Conservation (phyloP, 2,888 invertebrate genomes). For the Pyrocoelia pectoralis region DNA sequence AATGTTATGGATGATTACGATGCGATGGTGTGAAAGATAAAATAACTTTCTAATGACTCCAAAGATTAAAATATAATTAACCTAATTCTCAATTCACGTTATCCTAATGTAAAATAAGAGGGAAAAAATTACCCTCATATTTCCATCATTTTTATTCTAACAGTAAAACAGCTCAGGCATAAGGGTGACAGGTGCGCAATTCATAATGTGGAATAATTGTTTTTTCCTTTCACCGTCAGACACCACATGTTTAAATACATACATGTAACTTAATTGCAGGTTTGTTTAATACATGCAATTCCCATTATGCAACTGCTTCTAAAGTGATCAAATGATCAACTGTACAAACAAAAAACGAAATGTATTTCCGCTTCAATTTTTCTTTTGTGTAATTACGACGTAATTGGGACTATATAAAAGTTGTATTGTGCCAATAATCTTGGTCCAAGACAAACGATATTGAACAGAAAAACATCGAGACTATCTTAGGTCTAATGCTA, state of each 20-base stretch:
- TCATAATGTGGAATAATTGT: neutral
- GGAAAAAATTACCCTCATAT: neutral
- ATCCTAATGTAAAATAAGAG: no score
- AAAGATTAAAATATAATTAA: constrained; percentile 19
- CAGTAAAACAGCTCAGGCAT: neutral
- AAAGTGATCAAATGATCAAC: neutral
- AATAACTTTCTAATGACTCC: constrained; percentile 22
- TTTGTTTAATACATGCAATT: constrained; percentile 8
- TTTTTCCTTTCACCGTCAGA: constrained; percentile 3
- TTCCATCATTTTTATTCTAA: neutral
- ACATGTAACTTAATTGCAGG: constrained; percentile 3
- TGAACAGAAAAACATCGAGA: no score
- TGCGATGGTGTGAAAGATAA: constrained; percentile 3
- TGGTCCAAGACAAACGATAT: no score
- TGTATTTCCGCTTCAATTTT: no score
- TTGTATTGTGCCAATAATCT: no score
- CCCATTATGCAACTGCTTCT: constrained; percentile 8
- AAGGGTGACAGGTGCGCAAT: constrained; percentile 2
- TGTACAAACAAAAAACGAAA: neutral
- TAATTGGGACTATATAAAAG: no score
- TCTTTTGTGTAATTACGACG: no score
- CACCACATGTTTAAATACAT: constrained; percentile 2
- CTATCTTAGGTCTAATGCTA: no score
- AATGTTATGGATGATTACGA: neutral
- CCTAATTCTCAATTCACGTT: no score